Evolutionary conservation across 2,797 vertebrate species (phyloP), one percentile per base, ranked within the genome.

Genomic region (Macroramphosus scolopax): DNA sequence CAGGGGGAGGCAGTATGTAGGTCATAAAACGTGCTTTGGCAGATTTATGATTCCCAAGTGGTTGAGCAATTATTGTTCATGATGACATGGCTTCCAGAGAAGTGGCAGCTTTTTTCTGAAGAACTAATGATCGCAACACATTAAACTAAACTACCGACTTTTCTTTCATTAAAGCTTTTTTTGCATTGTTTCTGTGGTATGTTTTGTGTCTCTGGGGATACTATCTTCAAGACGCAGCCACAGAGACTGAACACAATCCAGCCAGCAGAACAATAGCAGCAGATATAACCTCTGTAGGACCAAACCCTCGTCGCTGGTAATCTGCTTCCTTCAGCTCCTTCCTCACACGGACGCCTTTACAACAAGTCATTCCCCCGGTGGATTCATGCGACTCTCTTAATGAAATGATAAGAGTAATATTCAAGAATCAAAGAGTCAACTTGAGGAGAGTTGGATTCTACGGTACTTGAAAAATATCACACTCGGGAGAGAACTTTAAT

Each of bases 321-420:
- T 89, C 86, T 91, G 72, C 77, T 89, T 89, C 87, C 84, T 88
- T 74, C 87, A 88, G 86, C 80, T 80, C 75, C 74, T 89, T 89
- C 87, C 87, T 88, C 72, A 75, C 70, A 73, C 63, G 69, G 65
- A 72, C 16, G 22, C 44, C 53, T 37, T 35, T 50, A 58, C 62
- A 42, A 50, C 72, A 62, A 66, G 53, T 64, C 60, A 39, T 54
- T 51, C 37, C 51, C 38, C 41, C 67, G 41, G 39, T 43, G 37
- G 49, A 42, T 54, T 56, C 60, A 24, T 29, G 54, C 53, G 43
- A 29, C 45, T 9, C 16, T 65, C 42, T 59, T 12, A n/a, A n/a
- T n/a, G n/a, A n/a, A n/a, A n/a, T n/a, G n/a, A n/a, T n/a, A n/a
- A n/a, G n/a, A n/a, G n/a, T n/a, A n/a, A n/a, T n/a, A n/a, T n/a